These are phyloP conservation scores for Enteromius unitaeniatus DNA, from an alignment of 2,797 vertebrate species.

Conservation along the genomic window DNA sequence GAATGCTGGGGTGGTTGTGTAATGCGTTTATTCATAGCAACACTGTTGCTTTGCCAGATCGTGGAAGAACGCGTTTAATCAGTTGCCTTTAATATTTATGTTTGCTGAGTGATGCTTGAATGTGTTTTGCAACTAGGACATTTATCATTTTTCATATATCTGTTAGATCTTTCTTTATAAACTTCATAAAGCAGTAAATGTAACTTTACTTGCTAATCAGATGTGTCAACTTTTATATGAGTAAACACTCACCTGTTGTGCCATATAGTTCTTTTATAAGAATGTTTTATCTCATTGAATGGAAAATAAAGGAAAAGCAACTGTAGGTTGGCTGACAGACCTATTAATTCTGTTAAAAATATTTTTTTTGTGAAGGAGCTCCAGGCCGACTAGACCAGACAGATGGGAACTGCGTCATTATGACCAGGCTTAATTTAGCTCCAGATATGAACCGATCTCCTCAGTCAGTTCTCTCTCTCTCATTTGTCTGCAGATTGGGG, in stretches of 20 bases:
- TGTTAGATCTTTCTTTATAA: background rate
- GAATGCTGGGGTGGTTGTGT: slow-evolving; percentile 38
- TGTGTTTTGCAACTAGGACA: background rate
- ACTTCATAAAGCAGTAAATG: background rate
- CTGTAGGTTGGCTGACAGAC: background rate
- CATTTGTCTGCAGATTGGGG: slow-evolving; percentile 86
- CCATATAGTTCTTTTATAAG: background rate
- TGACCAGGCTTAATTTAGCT: slow-evolving; percentile 38
- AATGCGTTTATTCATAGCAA: slow-evolving; percentile 26
- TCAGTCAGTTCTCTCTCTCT: background rate
- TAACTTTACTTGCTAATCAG: background rate
- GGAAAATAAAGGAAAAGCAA: background rate
- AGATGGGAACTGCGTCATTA: slow-evolving; percentile 49
- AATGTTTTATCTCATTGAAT: background rate
- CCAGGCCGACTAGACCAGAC: slow-evolving; percentile 33
- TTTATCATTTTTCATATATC: background rate
- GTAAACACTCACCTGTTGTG: slow-evolving; percentile 28
- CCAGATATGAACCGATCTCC: slow-evolving; percentile 20
- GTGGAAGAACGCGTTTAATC: background rate
- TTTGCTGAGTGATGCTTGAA: background rate
- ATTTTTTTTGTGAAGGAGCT: background rate
- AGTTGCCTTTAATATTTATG: background rate
- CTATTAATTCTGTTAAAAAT: background rate
- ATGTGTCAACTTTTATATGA: background rate
- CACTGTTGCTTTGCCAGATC: slow-evolving; percentile 11